Evolutionary conservation across 2,888 invertebrate species (phyloP), one percentile per base, ranked within the genome.

Genomic region (Lymantria dispar): DNA sequence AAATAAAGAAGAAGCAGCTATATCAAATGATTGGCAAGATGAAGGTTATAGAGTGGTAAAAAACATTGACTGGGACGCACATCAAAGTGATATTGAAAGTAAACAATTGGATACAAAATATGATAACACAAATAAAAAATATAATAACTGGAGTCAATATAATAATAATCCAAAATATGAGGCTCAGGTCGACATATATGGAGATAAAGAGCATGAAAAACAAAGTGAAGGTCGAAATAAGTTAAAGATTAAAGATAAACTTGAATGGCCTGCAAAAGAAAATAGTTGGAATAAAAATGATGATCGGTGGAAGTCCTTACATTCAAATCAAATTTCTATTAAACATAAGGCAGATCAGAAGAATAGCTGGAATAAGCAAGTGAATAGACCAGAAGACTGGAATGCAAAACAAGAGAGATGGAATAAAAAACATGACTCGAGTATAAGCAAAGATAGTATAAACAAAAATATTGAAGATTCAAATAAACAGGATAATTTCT

Each of bases 331-430:
- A 11, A 3, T 36, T 9, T 36, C 11, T 36, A 29, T 30, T n/a
- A 31, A 12, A n/a, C 22, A n/a, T 1, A 22, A 43, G 11, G 10
- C 37, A 3, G 42, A 46, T 13, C 39, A 48, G 0, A 10, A 48
- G 3, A 46, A n/a, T n/a, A n/a, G 46, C 0, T 33, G 41, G 52
- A 45, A 64, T 22, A 43, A 48, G 7, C 2, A 22, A 22, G 5
- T 3, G 2, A 22, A 5, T 22, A 57, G 56, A 12, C 15, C 54
- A 7, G 5, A 50, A 11, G 29, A 42, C 1, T 43, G 22, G 22
- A 14, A 33, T 7, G 44, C 43, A 40, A 44, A 48, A 0, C 15
- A 45, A 9, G 12, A 47, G 7, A 31, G 29, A 1, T 40, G 40
- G 13, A 40, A 45, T 11, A 36, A 30, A 14, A 46, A 48, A 9